Evolutionary conservation across 2,113 vertebrate genomes (phyloP), one percentile per base, ranked within the genome.

Genomic region (Alexandromys fortis): DNA sequence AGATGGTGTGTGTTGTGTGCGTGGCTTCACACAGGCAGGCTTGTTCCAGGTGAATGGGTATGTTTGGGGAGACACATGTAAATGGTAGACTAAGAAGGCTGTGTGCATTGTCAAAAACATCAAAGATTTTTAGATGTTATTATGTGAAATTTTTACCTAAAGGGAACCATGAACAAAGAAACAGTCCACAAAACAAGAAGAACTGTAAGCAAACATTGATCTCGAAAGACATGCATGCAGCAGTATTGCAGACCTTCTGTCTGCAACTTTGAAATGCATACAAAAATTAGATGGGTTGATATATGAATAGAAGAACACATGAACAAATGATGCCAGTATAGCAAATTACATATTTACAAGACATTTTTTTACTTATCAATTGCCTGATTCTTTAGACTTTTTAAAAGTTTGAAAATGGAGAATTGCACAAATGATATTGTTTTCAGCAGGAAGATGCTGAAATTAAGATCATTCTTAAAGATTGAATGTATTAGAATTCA

Each of bases 241-340:
- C 77, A 65, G 68, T 95, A 2, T 78, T 95, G 95, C n/a, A 81
- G 49, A 89, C 47, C 58, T 94, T 10, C 35, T 85, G 28, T 72
- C 55, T 75, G 47, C 24, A 94, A 86, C 24, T 79, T 92, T 89
- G 52, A 96, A 97, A 97, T 82, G 58, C 55, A 94, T 91, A n/a
- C 61, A 55, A 17, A 55, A 55, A 86, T 38, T 91, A 89, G 38
- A 85, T 42, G 28, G 1, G 21, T 68, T 94, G 33, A 77, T 47
- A 77, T 28, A 90, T 52, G 30, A 65, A 35, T 89, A 86, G 12
- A 86, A 75, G 4, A 81, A 92, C 76, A 35, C 28, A 79, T 83
- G 78, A 90, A 78, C 73, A 89, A 58, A 8, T 38, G n/a, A 91
- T 78, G 87, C 5, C 90, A 92, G 85, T 90, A 49, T 16, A 97